A percentile compares a stretch with the other conserved stretches of the same genome.
These are phyloP conservation scores for Dreissena rostriformis DNA, from an alignment of 1,140 invertebrate species.

Conservation along the genomic window DNA sequence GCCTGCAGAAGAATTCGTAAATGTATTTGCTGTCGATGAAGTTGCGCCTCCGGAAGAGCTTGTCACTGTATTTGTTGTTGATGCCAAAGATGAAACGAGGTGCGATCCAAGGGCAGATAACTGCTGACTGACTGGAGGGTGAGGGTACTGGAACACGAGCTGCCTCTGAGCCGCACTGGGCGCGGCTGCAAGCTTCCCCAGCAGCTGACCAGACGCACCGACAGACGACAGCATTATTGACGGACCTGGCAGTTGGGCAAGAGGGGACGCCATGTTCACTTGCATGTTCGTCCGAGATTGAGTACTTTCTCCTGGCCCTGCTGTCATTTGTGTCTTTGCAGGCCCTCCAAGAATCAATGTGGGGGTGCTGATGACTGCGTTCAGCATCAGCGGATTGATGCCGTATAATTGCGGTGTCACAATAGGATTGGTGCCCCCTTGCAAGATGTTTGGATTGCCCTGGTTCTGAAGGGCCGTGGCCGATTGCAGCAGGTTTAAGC, in stretches of 20 bases:
- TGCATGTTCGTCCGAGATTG: neutral
- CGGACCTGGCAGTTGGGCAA: conserved; percentile 12
- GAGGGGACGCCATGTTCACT: neutral
- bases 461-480: neutral
- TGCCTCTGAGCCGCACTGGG: conserved; percentile 28
- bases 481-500: conserved; percentile 39
- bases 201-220: conserved; percentile 18
- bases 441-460: conserved; percentile 17
- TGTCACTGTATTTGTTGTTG: neutral
- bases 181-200: conserved; percentile 24
- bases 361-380: neutral
- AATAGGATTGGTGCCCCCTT: neutral
- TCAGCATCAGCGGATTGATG: conserved; percentile 36
- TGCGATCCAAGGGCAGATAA: neutral
- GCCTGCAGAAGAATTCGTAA: neutral
- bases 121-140: conserved; percentile 11
- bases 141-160: conserved; percentile 35
- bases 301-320: neutral
- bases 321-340: neutral
- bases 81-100: neutral
- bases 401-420: conserved; percentile 3
- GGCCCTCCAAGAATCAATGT: neutral
- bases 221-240: conserved; percentile 18
- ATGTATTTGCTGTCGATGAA: neutral
- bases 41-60: neutral